These are phyloP conservation scores for Cheirogaleus major DNA, from an alignment of 2,797 vertebrate species.

Conservation along the genomic window DNA sequence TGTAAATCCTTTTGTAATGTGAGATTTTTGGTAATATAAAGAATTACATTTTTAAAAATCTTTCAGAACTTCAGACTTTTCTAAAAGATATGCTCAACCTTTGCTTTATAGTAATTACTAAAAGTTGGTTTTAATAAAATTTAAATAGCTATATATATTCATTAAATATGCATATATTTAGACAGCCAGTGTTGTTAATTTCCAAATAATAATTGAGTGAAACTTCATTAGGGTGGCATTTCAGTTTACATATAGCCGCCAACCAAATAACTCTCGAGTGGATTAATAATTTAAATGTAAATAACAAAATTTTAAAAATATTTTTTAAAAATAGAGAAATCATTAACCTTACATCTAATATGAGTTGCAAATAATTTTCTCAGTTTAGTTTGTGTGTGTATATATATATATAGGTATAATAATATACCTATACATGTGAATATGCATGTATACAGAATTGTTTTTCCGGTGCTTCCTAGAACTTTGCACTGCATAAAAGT, in stretches of 20 bases:
- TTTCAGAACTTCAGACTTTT: constrained; percentile 47
- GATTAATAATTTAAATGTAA: constrained; percentile 8
- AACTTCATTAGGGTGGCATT: neutral
- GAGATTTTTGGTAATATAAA: constrained; percentile 1
- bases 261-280: neutral
- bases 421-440: neutral
- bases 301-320: neutral
- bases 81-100: neutral
- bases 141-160: neutral
- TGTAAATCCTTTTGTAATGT: constrained; percentile 10
- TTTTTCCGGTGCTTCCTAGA: constrained; percentile 7
- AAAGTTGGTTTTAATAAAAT: neutral
- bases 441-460: neutral
- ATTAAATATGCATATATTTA: neutral
- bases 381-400: neutral
- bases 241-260: neutral
- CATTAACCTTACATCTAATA: neutral
- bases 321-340: neutral
- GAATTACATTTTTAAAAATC: neutral
- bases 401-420: neutral
- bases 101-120: neutral
- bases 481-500: neutral
- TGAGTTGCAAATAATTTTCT: neutral
- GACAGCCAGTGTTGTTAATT: neutral
- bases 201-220: constrained; percentile 23